Conservation (phyloP, 2,888 invertebrate species). For the Marronus borbonicus region DNA sequence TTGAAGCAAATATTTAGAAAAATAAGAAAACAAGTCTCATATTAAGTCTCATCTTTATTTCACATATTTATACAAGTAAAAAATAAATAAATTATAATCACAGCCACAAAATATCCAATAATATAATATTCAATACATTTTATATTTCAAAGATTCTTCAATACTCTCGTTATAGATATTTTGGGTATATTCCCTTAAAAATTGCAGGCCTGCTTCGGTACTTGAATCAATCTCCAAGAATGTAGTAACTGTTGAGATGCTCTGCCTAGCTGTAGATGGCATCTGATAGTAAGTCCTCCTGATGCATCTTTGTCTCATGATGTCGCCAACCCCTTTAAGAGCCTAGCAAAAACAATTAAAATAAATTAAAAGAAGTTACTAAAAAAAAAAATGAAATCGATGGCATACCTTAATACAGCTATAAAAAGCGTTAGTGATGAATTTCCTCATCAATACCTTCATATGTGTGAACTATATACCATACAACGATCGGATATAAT, state of each 20-base stretch:
- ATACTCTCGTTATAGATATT: conserved; percentile 64
- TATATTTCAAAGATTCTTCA: conserved; percentile 53
- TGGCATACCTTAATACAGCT: conserved; percentile 63
- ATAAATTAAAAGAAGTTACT: conserved; percentile 2
- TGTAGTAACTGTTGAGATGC: conserved; percentile 64
- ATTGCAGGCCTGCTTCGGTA: conserved; percentile 54
- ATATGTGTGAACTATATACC: not conserved
- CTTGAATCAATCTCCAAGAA: conserved; percentile 61
- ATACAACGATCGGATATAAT: not conserved
- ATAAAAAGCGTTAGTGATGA: conserved; percentile 56
- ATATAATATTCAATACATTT: conserved; percentile 24
- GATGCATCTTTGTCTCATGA: conserved; percentile 59
- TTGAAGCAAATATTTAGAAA: not conserved
- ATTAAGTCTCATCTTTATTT: not conserved
- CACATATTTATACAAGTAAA: conserved; percentile 20
- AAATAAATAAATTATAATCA: conserved; percentile 39
- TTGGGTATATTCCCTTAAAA: conserved; percentile 61
- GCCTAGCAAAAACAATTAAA: conserved; percentile 59
- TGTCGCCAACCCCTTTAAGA: conserved; percentile 61
- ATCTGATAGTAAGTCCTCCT: conserved; percentile 60
- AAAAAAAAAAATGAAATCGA: conserved; percentile 17
- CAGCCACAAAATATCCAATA: conserved; percentile 24
- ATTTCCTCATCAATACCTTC: conserved; percentile 27
- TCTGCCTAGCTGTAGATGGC: conserved; percentile 60
- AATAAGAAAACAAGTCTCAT: not conserved